Percentiles rank a stretch among this genome's conserved stretches.
phyloP scores from a whole-genome alignment of 2,888 invertebrate genomes.

The Xestoiulus laeticollis region DNA sequence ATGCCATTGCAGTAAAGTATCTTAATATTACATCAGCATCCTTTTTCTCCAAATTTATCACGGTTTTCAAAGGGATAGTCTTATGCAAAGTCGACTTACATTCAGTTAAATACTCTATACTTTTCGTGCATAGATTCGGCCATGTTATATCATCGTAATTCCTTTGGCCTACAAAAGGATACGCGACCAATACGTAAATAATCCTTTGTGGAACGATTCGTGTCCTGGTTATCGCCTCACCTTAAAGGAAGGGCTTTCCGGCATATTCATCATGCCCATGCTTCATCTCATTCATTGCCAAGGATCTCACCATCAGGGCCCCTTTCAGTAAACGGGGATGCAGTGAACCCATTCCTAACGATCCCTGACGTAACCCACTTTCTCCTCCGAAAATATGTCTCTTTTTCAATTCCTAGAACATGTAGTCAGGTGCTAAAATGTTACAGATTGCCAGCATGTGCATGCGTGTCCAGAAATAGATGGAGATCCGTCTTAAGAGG shows the following conservation, averaged over 20 bases:
- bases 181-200: not conserved
- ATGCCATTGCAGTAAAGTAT: no score
- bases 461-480: not conserved
- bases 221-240: not conserved
- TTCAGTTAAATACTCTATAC: not conserved
- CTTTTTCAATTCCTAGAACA: not conserved
- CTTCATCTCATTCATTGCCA: not conserved
- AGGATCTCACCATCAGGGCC: not conserved
- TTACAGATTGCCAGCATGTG: not conserved
- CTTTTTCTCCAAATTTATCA: not conserved
- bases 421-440: not conserved
- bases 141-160: no score
- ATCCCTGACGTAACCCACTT: not conserved
- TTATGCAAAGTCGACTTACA: not conserved
- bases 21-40: no score
- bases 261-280: not conserved
- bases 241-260: constrained; percentile 13
- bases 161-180: not conserved
- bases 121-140: no score
- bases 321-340: not conserved
- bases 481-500: not conserved
- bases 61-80: not conserved
- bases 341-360: not conserved
- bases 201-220: not conserved
- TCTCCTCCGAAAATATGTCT: not conserved